Conservation (phyloP, 2,888 invertebrate genomes). For the Drosophila pseudotakahashii region DNA sequence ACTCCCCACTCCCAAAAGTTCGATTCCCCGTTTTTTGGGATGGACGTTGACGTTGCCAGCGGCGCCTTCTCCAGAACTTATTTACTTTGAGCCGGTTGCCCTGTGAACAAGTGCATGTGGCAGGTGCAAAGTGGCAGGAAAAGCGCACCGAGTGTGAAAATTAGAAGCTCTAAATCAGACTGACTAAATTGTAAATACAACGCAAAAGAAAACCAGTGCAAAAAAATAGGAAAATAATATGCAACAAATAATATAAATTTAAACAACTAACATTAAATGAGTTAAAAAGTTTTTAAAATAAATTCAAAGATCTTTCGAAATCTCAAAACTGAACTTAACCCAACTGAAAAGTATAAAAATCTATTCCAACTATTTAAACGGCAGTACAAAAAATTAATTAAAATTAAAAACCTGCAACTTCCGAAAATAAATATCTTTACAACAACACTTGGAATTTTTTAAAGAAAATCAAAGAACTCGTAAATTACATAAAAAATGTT, state of each 20-base stretch:
- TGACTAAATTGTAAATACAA: conserved; percentile 7
- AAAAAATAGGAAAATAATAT: not conserved
- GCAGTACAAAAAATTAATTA: too few relatives aligned
- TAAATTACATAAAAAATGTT: not conserved
- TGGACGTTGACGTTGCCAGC: conserved; percentile 59
- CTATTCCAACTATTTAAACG: too few relatives aligned
- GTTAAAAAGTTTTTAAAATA: not conserved
- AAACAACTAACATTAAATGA: not conserved
- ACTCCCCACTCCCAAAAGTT: conserved; percentile 7
- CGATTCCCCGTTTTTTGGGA: conserved; percentile 24
- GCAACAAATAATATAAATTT: not conserved
- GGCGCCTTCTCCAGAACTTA: conserved; percentile 58
- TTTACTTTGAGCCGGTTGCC: conserved; percentile 72
- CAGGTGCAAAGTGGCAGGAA: conserved; percentile 36
- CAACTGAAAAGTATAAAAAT: too few relatives aligned
- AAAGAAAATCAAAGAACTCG: not conserved
- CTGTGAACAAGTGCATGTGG: conserved; percentile 64
- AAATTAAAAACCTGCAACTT: too few relatives aligned
- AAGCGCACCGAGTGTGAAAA: conserved; percentile 27
- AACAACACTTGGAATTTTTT: not conserved
- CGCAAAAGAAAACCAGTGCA: not conserved
- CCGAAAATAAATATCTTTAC: too few relatives aligned
- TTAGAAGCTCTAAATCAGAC: conserved; percentile 1
- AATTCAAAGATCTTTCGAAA: not conserved
- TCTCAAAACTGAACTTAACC: too few relatives aligned